Percentiles rank a stretch among this genome's conserved stretches.
These are phyloP conservation scores for Eilema sororculum DNA, from an alignment of 2,888 invertebrate genomes.

Conservation along the genomic window DNA sequence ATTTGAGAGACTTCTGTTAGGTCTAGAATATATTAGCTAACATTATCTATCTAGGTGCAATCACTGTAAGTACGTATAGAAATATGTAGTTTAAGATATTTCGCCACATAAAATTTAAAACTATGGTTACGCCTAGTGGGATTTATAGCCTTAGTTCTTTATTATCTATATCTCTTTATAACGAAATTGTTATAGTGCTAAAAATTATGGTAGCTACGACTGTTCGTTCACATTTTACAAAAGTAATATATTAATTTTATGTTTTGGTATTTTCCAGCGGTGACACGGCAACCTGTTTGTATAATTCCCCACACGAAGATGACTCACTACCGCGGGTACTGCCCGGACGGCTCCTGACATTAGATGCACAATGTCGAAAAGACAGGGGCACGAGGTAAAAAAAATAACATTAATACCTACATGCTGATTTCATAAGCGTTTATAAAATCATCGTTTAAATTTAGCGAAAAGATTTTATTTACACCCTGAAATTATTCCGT, in stretches of 20 bases:
- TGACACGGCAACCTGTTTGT: slow-evolving; percentile 97
- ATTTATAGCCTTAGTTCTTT: not conserved
- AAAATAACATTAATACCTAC: not conserved
- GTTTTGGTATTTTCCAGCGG: slow-evolving; percentile 88
- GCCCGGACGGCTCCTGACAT: slow-evolving; percentile 94
- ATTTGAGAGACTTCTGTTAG: slow-evolving; percentile 4
- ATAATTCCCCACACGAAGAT: slow-evolving; percentile 97
- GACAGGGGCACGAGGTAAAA: slow-evolving; percentile 94
- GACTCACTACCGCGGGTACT: slow-evolving; percentile 95
- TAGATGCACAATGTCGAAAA: slow-evolving; percentile 97
- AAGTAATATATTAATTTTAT: not conserved
- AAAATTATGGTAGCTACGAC: not conserved
- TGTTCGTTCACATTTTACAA: not conserved
- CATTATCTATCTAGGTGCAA: not conserved
- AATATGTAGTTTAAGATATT: not conserved
- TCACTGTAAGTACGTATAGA: not conserved
- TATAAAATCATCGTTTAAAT: too few relatives aligned
- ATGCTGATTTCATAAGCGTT: too few relatives aligned
- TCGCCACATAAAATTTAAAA: not conserved
- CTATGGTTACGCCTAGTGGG: not conserved
- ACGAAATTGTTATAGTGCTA: not conserved
- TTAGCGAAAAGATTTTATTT: too few relatives aligned
- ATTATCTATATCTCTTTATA: not conserved
- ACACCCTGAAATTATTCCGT: too few relatives aligned
- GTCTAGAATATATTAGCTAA: not conserved